Evolutionary conservation across 2,888 invertebrate genomes (phyloP).

Genomic region (Drosophila fungiperda): DNA sequence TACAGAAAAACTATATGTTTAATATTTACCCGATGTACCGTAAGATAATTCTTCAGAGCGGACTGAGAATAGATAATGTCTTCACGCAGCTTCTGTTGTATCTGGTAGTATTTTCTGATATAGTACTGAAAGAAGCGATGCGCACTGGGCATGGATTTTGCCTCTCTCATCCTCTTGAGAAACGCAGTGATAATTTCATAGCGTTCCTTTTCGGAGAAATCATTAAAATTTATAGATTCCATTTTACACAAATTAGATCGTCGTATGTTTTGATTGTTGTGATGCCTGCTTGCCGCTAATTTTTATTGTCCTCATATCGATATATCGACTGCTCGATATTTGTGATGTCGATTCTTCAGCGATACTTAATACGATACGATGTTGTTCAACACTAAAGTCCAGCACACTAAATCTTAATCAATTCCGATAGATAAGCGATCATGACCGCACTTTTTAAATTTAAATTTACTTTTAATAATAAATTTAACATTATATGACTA

Average conservation of each 20-base stretch:
- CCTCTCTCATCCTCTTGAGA: slow-evolving; percentile 59
- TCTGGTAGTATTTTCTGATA: slow-evolving; percentile 59
- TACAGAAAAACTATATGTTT: neutral
- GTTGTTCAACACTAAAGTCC: neutral
- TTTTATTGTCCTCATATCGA: slow-evolving; percentile 14
- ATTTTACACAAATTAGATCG: slow-evolving; percentile 24
- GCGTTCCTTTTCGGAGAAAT: slow-evolving; percentile 57
- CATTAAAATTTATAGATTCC: slow-evolving; percentile 67
- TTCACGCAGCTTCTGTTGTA: slow-evolving; percentile 52
- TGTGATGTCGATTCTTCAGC: neutral
- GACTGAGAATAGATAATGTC: slow-evolving; percentile 69
- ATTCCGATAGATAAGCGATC: slow-evolving; percentile 9
- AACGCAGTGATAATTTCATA: slow-evolving; percentile 64
- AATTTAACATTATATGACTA: slow-evolving; percentile 1
- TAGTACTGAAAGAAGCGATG: slow-evolving; percentile 62
- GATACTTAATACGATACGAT: neutral
- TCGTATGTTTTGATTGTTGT: slow-evolving; percentile 25
- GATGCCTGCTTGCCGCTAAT: slow-evolving; percentile 53
- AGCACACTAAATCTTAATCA: slow-evolving; percentile 2
- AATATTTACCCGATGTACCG: slow-evolving; percentile 55
- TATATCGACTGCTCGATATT: slow-evolving; percentile 14
- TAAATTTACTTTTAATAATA: slow-evolving; percentile 28
- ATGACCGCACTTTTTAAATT: neutral
- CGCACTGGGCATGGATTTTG: slow-evolving; percentile 50
- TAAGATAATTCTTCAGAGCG: slow-evolving; percentile 51